Evolutionary conservation across 2,797 vertebrate genomes (phyloP).

Genomic region (Tinamus major): DNA sequence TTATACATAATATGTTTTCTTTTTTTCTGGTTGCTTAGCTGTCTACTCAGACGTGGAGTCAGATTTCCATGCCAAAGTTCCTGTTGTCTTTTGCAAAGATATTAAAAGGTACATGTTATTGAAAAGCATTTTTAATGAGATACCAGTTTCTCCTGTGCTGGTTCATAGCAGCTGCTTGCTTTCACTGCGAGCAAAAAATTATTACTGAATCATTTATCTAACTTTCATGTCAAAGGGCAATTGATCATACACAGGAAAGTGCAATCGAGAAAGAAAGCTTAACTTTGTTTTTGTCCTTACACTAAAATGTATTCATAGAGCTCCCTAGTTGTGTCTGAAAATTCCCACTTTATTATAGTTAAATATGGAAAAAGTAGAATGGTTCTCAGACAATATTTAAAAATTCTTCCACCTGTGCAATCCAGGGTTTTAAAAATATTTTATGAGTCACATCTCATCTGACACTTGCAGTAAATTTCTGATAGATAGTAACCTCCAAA

Average conservation of each 20-base stretch:
- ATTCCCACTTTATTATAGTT: neutral
- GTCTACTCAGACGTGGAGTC: constrained; percentile 93
- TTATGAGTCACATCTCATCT: neutral
- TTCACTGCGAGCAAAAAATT: neutral
- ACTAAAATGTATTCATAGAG: neutral
- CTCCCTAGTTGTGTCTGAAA: neutral
- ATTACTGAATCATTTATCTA: neutral
- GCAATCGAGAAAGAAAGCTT: neutral
- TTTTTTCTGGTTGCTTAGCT: constrained; percentile 75
- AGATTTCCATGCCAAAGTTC: constrained; percentile 99
- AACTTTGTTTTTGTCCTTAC: neutral
- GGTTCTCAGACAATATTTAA: neutral
- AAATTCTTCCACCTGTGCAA: neutral
- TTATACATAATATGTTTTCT: neutral
- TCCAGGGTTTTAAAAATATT: neutral
- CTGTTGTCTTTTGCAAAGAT: constrained; percentile 94
- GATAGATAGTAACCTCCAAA: neutral
- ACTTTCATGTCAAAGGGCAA: neutral
- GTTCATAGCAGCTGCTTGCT: neutral
- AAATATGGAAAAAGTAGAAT: neutral
- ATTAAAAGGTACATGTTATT: constrained; percentile 84
- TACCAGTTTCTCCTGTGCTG: neutral
- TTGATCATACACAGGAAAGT: neutral
- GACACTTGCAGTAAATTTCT: neutral
- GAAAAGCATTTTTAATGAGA: constrained; percentile 3